phyloP scores from a whole-genome alignment of 2,888 invertebrate species.

The Lamellibrachia satsuma region DNA sequence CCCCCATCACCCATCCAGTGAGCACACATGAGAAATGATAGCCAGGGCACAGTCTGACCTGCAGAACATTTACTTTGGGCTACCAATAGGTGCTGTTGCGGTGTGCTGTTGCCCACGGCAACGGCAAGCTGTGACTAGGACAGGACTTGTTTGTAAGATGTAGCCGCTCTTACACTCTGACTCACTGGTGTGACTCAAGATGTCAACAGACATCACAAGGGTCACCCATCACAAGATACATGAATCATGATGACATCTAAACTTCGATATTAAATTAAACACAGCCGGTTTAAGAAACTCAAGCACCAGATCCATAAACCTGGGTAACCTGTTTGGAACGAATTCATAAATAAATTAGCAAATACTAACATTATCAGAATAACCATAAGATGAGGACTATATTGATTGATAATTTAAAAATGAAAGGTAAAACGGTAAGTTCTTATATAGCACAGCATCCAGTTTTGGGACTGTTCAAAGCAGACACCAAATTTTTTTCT shows the following conservation, averaged over 20 bases:
- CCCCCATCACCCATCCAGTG: background rate
- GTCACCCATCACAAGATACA: background rate
- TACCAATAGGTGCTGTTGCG: background rate
- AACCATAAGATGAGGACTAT: too few species aligned
- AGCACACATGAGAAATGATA: background rate
- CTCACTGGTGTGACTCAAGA: background rate
- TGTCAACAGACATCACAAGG: background rate
- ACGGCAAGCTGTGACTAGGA: background rate
- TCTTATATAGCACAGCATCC: too few species aligned
- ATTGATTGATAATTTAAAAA: background rate
- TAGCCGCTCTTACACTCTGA: background rate
- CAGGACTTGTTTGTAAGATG: background rate
- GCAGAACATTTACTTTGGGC: slow-evolving; percentile 8
- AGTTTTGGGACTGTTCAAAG: too few species aligned
- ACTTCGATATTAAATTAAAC: too few species aligned
- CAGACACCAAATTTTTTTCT: too few species aligned
- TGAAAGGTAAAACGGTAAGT: too few species aligned
- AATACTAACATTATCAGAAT: too few species aligned
- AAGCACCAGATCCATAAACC: too few species aligned
- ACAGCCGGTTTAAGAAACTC: too few species aligned
- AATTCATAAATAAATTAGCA: too few species aligned
- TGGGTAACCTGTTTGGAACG: too few species aligned
- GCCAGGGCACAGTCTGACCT: background rate
- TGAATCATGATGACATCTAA: background rate
- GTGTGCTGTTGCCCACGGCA: background rate